phyloP scores from a whole-genome alignment of 2,888 invertebrate genomes.

The Rhamphomyia laevipes region DNA sequence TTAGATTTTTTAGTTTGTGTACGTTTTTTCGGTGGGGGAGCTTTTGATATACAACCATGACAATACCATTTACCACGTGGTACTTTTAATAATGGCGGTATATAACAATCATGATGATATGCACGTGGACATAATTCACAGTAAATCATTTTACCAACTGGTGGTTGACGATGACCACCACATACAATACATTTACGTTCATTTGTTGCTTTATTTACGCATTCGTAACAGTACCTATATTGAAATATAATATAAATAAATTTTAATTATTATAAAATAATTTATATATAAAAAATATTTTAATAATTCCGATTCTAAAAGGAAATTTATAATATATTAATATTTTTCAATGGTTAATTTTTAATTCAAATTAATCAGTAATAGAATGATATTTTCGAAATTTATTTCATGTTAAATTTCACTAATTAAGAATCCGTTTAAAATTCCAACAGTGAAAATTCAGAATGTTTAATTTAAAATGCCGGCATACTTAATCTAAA shows the following conservation, averaged over 20 bases:
- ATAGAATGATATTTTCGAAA: too few species aligned
- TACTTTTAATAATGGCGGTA: constrained; percentile 71
- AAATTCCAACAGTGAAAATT: too few species aligned
- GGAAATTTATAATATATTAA: too few species aligned
- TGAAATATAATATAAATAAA: constrained; percentile 1
- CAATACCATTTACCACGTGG: constrained; percentile 86
- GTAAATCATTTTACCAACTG: constrained; percentile 54
- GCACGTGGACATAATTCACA: constrained; percentile 87
- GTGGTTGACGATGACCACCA: constrained; percentile 53
- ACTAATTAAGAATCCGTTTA: too few species aligned
- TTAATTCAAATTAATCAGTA: too few species aligned
- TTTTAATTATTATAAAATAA: neutral
- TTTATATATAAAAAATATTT: neutral
- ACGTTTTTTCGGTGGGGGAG: constrained; percentile 60
- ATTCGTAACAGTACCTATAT: constrained; percentile 85
- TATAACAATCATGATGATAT: constrained; percentile 87
- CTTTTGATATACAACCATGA: constrained; percentile 72
- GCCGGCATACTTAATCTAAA: too few species aligned
- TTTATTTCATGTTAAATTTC: too few species aligned
- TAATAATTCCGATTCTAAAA: neutral
- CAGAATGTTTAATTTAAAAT: too few species aligned
- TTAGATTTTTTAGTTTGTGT: constrained; percentile 45
- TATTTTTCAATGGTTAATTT: too few species aligned
- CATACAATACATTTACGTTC: constrained; percentile 91
- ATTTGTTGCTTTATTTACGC: constrained; percentile 85